Evolutionary conservation across 53 echinoderm and acorn worm species (phyloP).

Genomic region (Actinopyga echinites): DNA sequence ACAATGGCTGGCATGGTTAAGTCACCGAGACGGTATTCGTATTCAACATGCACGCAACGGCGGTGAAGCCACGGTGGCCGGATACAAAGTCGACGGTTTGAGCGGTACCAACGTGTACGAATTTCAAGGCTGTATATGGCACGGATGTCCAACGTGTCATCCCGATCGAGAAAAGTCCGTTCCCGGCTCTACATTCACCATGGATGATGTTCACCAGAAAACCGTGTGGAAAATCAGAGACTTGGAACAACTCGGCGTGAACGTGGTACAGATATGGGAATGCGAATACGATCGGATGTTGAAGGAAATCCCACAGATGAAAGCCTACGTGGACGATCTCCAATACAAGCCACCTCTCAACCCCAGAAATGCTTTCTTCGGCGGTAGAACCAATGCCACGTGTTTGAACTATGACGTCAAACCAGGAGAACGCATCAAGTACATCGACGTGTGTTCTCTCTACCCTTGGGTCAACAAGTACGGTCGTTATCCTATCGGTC

Average conservation of each 20-base stretch:
- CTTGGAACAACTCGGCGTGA: background rate
- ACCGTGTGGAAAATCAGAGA: background rate
- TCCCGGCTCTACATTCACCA: background rate
- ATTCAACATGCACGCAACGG: constrained; percentile 54
- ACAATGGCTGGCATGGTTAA: constrained; percentile 21
- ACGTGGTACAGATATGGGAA: constrained; percentile 48
- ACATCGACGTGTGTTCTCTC: constrained; percentile 59
- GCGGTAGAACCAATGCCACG: constrained; percentile 50
- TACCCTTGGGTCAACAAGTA: constrained; percentile 71
- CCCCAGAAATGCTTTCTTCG: constrained; percentile 50
- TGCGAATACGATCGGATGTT: constrained; percentile 32
- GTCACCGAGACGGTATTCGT: background rate
- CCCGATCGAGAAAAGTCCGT: background rate
- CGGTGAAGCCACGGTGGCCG: constrained; percentile 13
- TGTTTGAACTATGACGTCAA: constrained; percentile 19
- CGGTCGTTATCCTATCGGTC: constrained; percentile 45
- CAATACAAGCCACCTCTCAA: constrained; percentile 29
- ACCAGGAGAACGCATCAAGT: constrained; percentile 39
- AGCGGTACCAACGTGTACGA: constrained; percentile 13
- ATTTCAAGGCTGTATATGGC: constrained; percentile 53
- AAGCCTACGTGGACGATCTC: background rate
- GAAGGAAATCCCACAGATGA: constrained; percentile 1
- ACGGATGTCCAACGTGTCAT: constrained; percentile 45
- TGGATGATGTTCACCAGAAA: background rate
- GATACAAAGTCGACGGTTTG: constrained; percentile 18